Evolutionary conservation across 2,888 invertebrate species (phyloP).

Genomic region (Nematopogon swammerdamellus): DNA sequence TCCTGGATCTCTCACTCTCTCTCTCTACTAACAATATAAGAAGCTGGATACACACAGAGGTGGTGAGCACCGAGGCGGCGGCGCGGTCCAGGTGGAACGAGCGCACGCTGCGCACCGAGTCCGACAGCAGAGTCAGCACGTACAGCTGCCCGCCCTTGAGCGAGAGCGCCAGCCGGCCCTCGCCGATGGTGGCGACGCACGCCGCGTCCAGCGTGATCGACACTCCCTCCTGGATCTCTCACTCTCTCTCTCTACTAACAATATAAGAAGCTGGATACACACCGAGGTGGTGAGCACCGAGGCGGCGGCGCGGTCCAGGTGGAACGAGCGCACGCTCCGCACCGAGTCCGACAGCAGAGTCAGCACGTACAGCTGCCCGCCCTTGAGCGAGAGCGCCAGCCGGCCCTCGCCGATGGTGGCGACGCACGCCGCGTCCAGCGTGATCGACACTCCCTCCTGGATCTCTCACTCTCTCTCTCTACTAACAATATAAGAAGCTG

Average conservation of each 20-base stretch:
- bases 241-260: too few species aligned
- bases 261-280: constrained; percentile 81
- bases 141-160: constrained; percentile 81
- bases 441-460: too few species aligned
- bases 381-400: constrained; percentile 84
- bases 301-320: constrained; percentile 85
- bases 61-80: constrained; percentile 83
- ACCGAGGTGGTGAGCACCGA: constrained; percentile 86
- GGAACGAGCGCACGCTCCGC: constrained; percentile 76
- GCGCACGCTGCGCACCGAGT: constrained; percentile 82
- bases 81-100: constrained; percentile 86
- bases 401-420: constrained; percentile 81
- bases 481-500: too few species aligned
- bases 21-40: too few species aligned
- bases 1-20: too few species aligned
- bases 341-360: constrained; percentile 81
- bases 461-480: too few species aligned
- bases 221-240: too few species aligned
- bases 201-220: too few species aligned
- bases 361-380: constrained; percentile 84
- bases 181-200: constrained; percentile 79
- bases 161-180: constrained; percentile 84
- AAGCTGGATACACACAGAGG: constrained; percentile 66
- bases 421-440: constrained; percentile 66
- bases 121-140: constrained; percentile 79